phyloP scores from a whole-genome alignment of 1,140 invertebrate species.

The Drosophila mauritiana region DNA sequence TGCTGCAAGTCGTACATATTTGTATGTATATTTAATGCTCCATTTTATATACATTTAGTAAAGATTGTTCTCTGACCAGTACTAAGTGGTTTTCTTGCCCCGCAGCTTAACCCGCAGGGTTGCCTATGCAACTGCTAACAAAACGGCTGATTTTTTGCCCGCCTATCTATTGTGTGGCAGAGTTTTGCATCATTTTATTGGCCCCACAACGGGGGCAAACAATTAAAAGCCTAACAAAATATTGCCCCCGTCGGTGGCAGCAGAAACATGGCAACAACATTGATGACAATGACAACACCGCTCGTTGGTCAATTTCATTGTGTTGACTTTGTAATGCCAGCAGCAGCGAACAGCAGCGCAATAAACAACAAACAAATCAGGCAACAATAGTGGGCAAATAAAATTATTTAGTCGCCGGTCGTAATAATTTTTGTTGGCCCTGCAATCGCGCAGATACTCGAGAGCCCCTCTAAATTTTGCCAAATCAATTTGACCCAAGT shows the following conservation, averaged over 20 bases:
- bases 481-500: slow-evolving; percentile 70
- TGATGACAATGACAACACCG: slow-evolving; percentile 23
- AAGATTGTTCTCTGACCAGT: background rate
- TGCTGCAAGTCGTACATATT: too few species aligned
- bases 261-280: background rate
- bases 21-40: too few species aligned
- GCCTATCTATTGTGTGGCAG: slow-evolving; percentile 37
- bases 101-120: background rate
- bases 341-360: slow-evolving; percentile 2
- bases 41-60: too few species aligned
- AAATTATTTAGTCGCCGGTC: slow-evolving; percentile 41
- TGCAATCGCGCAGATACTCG: slow-evolving; percentile 2
- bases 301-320: slow-evolving; percentile 47
- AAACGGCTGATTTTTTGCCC: slow-evolving; percentile 1
- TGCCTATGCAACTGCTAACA: slow-evolving; percentile 24
- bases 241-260: slow-evolving; percentile 22
- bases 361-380: slow-evolving; percentile 37
- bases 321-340: slow-evolving; percentile 55
- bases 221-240: slow-evolving; percentile 55
- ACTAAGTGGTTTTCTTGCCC: background rate
- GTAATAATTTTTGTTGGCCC: slow-evolving; percentile 13
- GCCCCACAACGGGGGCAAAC: slow-evolving; percentile 46
- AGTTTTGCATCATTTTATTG: slow-evolving; percentile 63
- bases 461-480: slow-evolving; percentile 38
- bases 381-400: slow-evolving; percentile 39